A percentile compares a stretch with the other conserved stretches of the same genome.
Conservation (phyloP, 30 jellyfish, hydroid and myxozoan genomes). For the Aurelia sp. region DNA sequence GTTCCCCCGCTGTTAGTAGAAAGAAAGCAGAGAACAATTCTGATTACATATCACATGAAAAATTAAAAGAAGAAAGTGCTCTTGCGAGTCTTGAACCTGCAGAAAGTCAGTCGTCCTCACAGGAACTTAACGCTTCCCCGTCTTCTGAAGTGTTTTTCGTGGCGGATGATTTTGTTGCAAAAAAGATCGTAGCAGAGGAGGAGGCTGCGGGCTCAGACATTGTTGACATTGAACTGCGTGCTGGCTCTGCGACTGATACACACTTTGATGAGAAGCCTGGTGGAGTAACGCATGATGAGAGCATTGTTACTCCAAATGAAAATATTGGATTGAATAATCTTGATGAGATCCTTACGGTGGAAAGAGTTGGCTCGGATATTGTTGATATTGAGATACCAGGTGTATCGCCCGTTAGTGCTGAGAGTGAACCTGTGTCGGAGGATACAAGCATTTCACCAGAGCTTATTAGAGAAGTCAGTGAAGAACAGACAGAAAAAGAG, state of each 20-base stretch:
- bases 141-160: slow-evolving; percentile 17
- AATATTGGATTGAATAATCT: too few species aligned
- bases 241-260: neutral
- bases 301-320: too few species aligned
- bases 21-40: neutral
- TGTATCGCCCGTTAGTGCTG: neutral
- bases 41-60: neutral
- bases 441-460: too few species aligned
- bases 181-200: slow-evolving; percentile 6
- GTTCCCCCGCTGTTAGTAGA: neutral
- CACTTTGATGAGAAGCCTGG: too few species aligned
- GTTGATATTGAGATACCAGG: slow-evolving; percentile 50
- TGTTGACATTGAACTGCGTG: neutral
- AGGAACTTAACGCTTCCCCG: slow-evolving; percentile 10
- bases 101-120: slow-evolving; percentile 10
- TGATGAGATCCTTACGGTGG: too few species aligned
- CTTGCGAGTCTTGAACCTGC: neutral
- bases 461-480: too few species aligned
- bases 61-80: neutral
- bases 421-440: too few species aligned
- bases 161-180: neutral
- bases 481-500: too few species aligned
- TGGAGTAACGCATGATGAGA: too few species aligned
- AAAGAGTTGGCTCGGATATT: slow-evolving; percentile 28
- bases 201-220: slow-evolving; percentile 31